Conservation (phyloP, 2,888 invertebrate genomes). For the Malacosoma neustria region DNA sequence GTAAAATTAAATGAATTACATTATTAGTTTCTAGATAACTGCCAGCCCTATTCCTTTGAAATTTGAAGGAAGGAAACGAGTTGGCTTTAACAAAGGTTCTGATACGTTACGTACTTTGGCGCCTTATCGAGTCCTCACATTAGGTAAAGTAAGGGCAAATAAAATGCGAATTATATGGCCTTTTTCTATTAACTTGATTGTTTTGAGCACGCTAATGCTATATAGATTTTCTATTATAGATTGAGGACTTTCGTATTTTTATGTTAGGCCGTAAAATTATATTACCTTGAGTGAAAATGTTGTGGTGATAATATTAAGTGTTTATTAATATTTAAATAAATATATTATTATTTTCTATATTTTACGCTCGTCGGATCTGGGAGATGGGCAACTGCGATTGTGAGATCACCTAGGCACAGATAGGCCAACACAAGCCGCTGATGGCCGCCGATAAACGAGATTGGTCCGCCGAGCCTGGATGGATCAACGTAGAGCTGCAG, state of each 20-base stretch:
- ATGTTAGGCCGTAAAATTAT: neutral
- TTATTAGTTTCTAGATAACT: no score
- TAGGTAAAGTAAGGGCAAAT: slow-evolving; percentile 6
- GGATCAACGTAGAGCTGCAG: no score
- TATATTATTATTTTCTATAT: no score
- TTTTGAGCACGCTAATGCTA: neutral
- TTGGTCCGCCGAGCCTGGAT: no score
- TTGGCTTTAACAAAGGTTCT: neutral
- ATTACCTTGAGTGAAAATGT: neutral
- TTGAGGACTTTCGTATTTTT: neutral
- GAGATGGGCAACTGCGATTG: no score
- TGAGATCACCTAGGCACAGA: no score
- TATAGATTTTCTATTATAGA: neutral
- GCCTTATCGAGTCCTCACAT: slow-evolving; percentile 15
- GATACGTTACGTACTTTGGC: neutral
- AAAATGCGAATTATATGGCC: slow-evolving; percentile 4
- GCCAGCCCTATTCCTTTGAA: neutral
- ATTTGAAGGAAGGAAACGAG: neutral
- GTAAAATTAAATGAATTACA: no score
- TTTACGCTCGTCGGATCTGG: no score
- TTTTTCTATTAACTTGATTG: slow-evolving; percentile 4
- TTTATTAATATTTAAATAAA: no score
- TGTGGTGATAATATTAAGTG: no score
- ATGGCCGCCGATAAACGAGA: no score
- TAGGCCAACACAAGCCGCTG: no score